Evolutionary conservation across 2,888 invertebrate species (phyloP).

Genomic region (Drosophila multiciliata): DNA sequence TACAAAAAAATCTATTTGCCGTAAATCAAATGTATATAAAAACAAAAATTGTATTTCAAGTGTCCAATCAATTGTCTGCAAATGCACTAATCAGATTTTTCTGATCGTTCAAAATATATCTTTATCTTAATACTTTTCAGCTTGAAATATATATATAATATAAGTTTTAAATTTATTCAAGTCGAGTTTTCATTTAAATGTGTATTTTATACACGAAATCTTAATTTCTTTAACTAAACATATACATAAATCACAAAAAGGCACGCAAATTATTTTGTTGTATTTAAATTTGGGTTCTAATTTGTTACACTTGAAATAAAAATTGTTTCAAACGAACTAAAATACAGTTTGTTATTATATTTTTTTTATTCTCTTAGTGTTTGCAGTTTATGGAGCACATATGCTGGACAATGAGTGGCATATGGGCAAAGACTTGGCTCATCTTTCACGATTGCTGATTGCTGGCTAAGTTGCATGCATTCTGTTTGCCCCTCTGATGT

Average conservation of each 20-base stretch:
- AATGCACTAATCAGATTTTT: background rate
- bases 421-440: slow-evolving; percentile 20
- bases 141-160: background rate
- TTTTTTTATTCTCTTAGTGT: slow-evolving; percentile 14
- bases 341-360: background rate
- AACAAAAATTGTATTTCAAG: background rate
- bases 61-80: background rate
- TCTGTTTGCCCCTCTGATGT: slow-evolving; percentile 8
- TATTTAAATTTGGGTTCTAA: background rate
- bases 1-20: background rate
- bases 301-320: background rate
- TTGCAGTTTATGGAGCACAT: background rate
- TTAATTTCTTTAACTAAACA: background rate
- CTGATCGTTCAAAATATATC: background rate
- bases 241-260: background rate
- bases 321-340: background rate
- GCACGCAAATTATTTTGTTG: background rate
- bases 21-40: background rate
- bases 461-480: slow-evolving; percentile 31
- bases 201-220: background rate
- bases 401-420: slow-evolving; percentile 32
- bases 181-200: background rate
- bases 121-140: background rate
- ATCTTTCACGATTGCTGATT: slow-evolving; percentile 63
- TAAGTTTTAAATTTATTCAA: background rate